A percentile compares a stretch with the other conserved stretches of the same genome.
These are phyloP conservation scores for Pycnomerus fuliginosus DNA, from an alignment of 2,888 invertebrate species.

Conservation along the genomic window DNA sequence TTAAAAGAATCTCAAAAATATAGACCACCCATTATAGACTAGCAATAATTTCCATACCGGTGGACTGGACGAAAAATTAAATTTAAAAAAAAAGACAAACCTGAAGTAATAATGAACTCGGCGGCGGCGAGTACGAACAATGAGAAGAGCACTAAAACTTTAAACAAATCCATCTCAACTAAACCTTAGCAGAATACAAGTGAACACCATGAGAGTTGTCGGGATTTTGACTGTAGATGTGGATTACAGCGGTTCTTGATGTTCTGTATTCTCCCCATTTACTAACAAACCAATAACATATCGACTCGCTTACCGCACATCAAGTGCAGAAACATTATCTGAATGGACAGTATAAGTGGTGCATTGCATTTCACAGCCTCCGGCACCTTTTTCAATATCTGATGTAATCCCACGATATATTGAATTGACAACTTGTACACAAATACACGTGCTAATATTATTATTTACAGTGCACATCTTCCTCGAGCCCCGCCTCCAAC, in stretches of 20 bases:
- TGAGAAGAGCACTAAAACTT: conserved; percentile 16
- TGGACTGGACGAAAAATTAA: conserved; percentile 4
- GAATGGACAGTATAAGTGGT: conserved; percentile 31
- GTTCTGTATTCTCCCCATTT: conserved; percentile 37
- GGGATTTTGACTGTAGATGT: conserved; percentile 40
- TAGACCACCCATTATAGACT: not conserved
- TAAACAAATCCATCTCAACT: conserved; percentile 19
- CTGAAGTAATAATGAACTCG: no score
- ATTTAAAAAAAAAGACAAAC: conserved; percentile 14
- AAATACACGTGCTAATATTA: conserved; percentile 28
- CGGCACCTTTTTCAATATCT: conserved; percentile 31
- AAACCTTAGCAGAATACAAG: conserved; percentile 24
- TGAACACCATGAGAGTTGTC: conserved; percentile 33
- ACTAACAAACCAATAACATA: conserved; percentile 38
- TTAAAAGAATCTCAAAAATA: not conserved
- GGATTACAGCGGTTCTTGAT: conserved; percentile 40
- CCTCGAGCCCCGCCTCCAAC: no score
- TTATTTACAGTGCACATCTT: no score
- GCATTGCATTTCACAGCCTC: conserved; percentile 37
- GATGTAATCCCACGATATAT: conserved; percentile 38
- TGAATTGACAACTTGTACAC: conserved; percentile 38
- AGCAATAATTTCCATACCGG: conserved; percentile 1
- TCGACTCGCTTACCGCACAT: conserved; percentile 26
- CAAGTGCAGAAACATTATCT: conserved; percentile 26
- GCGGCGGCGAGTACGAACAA: conserved; percentile 13